phyloP scores from a whole-genome alignment of 2,888 invertebrate genomes.

The Labia minor region DNA sequence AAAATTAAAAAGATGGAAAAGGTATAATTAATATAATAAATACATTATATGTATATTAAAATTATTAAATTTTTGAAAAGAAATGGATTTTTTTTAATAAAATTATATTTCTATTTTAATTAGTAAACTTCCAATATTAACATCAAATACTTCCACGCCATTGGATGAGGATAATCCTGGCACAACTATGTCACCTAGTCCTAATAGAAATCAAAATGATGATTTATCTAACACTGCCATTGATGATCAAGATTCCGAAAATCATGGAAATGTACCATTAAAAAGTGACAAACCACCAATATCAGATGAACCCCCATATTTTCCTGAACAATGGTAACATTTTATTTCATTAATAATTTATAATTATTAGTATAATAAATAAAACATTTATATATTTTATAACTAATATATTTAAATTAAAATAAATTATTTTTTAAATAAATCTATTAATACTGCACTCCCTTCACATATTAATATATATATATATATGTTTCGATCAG shows the following conservation, averaged over 20 bases:
- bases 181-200: slow-evolving; percentile 34
- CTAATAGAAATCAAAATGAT: slow-evolving; percentile 23
- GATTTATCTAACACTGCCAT: slow-evolving; percentile 19
- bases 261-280: not conserved
- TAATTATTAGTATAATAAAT: slow-evolving; percentile 17
- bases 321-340: slow-evolving; percentile 64
- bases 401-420: too few species aligned
- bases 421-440: too few species aligned
- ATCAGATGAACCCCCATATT: slow-evolving; percentile 61
- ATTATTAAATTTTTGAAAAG: not conserved
- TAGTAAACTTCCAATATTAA: not conserved
- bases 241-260: slow-evolving; percentile 19
- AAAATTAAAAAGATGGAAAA: slow-evolving; percentile 36
- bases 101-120: too few species aligned
- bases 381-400: not conserved
- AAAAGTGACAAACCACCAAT: slow-evolving; percentile 41
- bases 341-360: not conserved
- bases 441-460: too few species aligned
- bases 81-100: not conserved
- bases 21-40: too few species aligned
- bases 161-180: slow-evolving; percentile 35
- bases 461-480: too few species aligned
- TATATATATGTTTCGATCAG: too few species aligned
- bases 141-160: not conserved
- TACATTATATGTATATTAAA: not conserved